Percentiles rank a stretch among this genome's conserved stretches.
Conservation (phyloP, 37 sponge, comb jelly and placozoan species). For the Beroe ovata region DNA sequence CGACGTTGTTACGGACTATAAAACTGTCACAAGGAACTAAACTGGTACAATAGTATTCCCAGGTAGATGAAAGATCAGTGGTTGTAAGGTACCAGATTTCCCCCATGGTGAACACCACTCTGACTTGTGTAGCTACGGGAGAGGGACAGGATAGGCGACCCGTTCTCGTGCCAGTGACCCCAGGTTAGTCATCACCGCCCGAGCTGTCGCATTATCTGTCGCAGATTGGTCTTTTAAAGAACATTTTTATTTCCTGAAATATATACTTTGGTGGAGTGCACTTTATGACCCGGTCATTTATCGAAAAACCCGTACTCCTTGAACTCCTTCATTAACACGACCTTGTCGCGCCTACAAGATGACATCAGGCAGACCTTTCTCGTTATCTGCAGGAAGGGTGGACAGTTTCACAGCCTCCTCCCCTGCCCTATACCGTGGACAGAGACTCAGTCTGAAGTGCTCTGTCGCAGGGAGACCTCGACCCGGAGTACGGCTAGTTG, state of each 20-base stretch:
- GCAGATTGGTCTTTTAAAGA: too few relatives aligned
- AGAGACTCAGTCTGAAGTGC: neutral
- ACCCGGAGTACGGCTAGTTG: neutral
- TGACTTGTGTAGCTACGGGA: slow-evolving; percentile 34
- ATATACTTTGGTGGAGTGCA: too few relatives aligned
- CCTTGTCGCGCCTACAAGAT: too few relatives aligned
- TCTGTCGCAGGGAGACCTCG: slow-evolving; percentile 8
- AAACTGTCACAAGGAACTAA: too few relatives aligned
- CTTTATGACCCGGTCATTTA: too few relatives aligned
- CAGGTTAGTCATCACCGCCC: too few relatives aligned
- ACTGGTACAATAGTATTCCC: neutral
- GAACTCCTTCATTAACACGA: too few relatives aligned
- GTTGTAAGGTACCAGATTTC: neutral
- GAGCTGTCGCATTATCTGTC: too few relatives aligned
- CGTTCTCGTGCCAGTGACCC: neutral
- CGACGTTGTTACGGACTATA: too few relatives aligned
- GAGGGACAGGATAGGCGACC: slow-evolving; percentile 28
- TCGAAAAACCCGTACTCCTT: too few relatives aligned
- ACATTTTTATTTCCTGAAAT: too few relatives aligned
- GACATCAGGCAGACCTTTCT: too few relatives aligned
- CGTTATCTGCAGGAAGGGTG: neutral
- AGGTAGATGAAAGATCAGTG: neutral
- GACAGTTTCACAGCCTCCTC: slow-evolving; percentile 11
- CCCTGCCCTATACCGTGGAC: slow-evolving; percentile 8
- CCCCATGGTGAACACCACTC: neutral